Evolutionary conservation across 92 coral and sea anemone genomes (phyloP).

Genomic region (Galaxea fascicularis): DNA sequence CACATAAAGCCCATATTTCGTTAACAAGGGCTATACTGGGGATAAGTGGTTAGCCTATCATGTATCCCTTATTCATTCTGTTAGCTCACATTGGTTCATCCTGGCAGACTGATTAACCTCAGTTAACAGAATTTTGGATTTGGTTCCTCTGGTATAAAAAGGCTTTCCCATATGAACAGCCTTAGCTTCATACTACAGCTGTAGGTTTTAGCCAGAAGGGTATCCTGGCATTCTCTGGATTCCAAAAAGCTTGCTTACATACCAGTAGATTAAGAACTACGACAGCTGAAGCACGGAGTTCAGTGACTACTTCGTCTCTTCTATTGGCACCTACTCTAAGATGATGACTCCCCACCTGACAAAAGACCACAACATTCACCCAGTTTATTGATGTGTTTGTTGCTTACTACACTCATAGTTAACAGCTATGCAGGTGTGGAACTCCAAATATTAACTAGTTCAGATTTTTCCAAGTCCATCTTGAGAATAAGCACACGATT

Average conservation of each 20-base stretch:
- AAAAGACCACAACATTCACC: background rate
- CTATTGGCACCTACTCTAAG: conserved; percentile 96
- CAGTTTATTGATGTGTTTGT: background rate
- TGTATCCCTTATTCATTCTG: too few relatives aligned
- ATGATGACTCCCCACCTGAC: conserved; percentile 95
- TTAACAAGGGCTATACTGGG: too few relatives aligned
- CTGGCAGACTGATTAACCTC: background rate
- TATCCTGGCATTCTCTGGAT: too few relatives aligned
- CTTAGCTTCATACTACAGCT: too few relatives aligned
- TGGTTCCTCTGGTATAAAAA: background rate
- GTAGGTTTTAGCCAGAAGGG: background rate
- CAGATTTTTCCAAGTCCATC: too few relatives aligned
- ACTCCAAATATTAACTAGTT: too few relatives aligned
- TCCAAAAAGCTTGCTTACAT: conserved; percentile 17
- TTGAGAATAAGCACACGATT: too few relatives aligned
- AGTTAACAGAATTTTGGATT: background rate
- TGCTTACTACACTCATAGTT: background rate
- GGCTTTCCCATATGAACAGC: too few relatives aligned
- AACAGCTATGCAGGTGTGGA: too few relatives aligned
- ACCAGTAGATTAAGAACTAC: conserved; percentile 87
- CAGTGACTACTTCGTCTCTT: conserved; percentile 89
- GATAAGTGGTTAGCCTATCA: too few relatives aligned
- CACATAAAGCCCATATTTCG: too few relatives aligned
- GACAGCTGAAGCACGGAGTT: conserved; percentile 82
- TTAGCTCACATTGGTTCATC: background rate